A percentile compares a stretch with the other conserved stretches of the same genome.
Conservation (phyloP, 2,797 vertebrate genomes). For the Sparidentex hasta region DNA sequence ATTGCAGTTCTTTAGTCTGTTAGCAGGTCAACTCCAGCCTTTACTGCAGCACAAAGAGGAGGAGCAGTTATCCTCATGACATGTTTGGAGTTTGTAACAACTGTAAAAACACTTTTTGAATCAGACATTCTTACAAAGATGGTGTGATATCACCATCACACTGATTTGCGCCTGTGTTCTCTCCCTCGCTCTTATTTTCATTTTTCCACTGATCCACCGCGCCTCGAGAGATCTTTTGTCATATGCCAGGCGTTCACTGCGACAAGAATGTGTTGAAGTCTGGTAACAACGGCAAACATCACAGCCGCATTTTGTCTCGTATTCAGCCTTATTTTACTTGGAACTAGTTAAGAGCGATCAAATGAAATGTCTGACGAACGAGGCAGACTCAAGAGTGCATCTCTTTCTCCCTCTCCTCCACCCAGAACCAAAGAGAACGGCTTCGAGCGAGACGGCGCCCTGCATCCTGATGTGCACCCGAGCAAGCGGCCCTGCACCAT, state of each 20-base stretch:
- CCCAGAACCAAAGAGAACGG: slow-evolving; percentile 91
- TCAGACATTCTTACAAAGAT: slow-evolving; percentile 32
- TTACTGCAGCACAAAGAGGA: slow-evolving; percentile 3
- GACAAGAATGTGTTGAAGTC: slow-evolving; percentile 1
- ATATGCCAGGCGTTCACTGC: slow-evolving; percentile 18
- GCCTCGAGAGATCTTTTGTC: slow-evolving; percentile 25
- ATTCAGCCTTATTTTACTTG: neutral
- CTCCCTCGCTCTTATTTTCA: slow-evolving; percentile 10
- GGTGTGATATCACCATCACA: slow-evolving; percentile 21
- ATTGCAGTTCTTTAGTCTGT: slow-evolving; percentile 28
- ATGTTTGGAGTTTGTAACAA: slow-evolving; percentile 18
- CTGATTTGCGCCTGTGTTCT: slow-evolving; percentile 7
- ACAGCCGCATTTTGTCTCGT: slow-evolving; percentile 10
- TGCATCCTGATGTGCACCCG: slow-evolving; percentile 89
- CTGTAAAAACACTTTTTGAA: slow-evolving; percentile 22
- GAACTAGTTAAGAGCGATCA: neutral
- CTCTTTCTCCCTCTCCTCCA: slow-evolving; percentile 5
- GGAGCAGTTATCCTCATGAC: slow-evolving; percentile 27
- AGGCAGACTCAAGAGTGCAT: neutral
- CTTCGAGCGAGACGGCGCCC: slow-evolving; percentile 91
- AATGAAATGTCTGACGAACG: neutral
- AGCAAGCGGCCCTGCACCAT: slow-evolving; percentile 98
- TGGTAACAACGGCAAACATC: slow-evolving; percentile 15
- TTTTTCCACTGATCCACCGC: slow-evolving; percentile 9
- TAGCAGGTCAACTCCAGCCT: slow-evolving; percentile 24